phyloP scores from a whole-genome alignment of 2,888 invertebrate genomes.

The Eupithecia dodoneata region DNA sequence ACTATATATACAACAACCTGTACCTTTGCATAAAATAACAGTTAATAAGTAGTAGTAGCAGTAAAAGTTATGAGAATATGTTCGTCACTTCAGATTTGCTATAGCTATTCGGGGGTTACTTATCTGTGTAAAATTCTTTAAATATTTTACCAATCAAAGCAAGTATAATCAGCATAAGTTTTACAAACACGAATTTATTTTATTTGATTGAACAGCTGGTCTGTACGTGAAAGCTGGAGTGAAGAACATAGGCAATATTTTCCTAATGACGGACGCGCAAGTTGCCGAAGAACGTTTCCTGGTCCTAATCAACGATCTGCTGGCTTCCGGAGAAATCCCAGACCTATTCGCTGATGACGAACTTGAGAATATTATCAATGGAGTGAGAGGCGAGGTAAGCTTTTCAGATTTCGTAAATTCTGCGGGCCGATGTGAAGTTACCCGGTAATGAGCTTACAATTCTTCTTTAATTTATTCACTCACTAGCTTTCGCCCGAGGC shows the following conservation, averaged over 20 bases:
- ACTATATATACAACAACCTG: no score
- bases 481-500: not conserved
- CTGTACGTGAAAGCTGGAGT: slow-evolving; percentile 95
- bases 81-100: no score
- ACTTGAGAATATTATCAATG: slow-evolving; percentile 92
- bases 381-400: slow-evolving; percentile 88
- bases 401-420: not conserved
- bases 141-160: not conserved
- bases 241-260: slow-evolving; percentile 93
- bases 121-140: not conserved
- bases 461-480: not conserved
- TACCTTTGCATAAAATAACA: no score
- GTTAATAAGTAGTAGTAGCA: no score
- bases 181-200: not conserved
- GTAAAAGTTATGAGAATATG: no score
- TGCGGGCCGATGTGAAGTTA: not conserved
- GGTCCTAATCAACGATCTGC: slow-evolving; percentile 95
- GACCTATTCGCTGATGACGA: slow-evolving; percentile 96
- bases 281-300: slow-evolving; percentile 95
- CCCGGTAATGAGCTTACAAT: not conserved
- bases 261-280: slow-evolving; percentile 97
- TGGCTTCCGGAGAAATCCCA: slow-evolving; percentile 97
- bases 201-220: slow-evolving; percentile 75
- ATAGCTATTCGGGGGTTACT: not conserved
- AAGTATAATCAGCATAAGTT: not conserved